Conservation (phyloP, 2,113 vertebrate genomes). For the Geococcyx californianus region DNA sequence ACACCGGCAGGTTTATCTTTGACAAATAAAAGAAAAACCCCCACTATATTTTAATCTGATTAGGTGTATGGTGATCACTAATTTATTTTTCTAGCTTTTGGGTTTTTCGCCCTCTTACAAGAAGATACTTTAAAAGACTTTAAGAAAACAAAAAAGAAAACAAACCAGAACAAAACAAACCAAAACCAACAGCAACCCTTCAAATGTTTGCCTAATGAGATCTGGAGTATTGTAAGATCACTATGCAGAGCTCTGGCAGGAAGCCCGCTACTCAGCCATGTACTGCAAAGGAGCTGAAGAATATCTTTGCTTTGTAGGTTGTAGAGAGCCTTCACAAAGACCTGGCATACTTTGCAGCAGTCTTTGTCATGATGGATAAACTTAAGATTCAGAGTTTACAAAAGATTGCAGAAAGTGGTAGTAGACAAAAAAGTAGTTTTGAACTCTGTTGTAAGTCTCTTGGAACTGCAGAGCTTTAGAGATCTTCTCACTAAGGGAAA, state of each 20-base stretch:
- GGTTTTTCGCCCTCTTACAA: constrained; percentile 33
- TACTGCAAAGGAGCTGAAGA: not conserved
- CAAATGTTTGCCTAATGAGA: constrained; percentile 26
- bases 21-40: not conserved
- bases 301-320: constrained; percentile 25
- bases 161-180: not conserved
- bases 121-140: not conserved
- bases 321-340: constrained; percentile 31
- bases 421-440: not conserved
- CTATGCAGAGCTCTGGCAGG: constrained; percentile 4
- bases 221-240: constrained; percentile 39
- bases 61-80: not conserved
- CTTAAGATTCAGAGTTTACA: constrained; percentile 7
- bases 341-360: constrained; percentile 8
- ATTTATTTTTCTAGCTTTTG: not conserved
- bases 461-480: not conserved
- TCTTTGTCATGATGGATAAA: constrained; percentile 30
- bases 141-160: not conserved
- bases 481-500: not conserved
- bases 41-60: not conserved
- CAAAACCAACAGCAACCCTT: not conserved
- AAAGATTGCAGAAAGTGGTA: constrained; percentile 35
- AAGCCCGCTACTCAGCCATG: not conserved
- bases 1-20: not conserved
- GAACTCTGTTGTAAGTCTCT: not conserved